These are phyloP conservation scores for Galagoides demidoff DNA, from an alignment of 2,797 vertebrate genomes.

Conservation along the genomic window DNA sequence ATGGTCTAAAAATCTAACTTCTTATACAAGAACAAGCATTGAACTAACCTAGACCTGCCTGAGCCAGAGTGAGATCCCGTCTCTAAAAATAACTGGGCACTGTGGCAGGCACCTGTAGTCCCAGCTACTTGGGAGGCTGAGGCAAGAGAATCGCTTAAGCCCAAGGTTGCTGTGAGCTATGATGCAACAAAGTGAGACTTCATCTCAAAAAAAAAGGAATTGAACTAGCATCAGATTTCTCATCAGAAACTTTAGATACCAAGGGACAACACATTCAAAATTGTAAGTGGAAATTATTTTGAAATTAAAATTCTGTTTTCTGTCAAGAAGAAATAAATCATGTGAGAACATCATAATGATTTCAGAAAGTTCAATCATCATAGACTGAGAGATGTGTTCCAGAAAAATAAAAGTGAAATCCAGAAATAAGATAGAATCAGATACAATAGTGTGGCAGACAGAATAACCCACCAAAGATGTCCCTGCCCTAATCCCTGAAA, in stretches of 20 bases:
- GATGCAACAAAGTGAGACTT: no score
- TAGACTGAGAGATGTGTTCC: not conserved
- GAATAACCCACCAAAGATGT: not conserved
- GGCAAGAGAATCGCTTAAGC: no score
- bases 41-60: not conserved
- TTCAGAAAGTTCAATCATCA: not conserved
- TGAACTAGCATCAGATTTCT: no score
- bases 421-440: not conserved
- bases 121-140: no score
- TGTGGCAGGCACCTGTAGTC: no score
- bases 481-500: not conserved
- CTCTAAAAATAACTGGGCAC: no score
- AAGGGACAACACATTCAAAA: not conserved
- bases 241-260: no score
- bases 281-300: not conserved
- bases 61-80: no score
- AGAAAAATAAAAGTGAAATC: not conserved
- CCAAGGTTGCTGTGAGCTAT: no score
- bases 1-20: not conserved
- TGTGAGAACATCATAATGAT: not conserved
- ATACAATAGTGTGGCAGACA: not conserved
- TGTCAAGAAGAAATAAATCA: conserved; percentile 24
- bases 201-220: no score
- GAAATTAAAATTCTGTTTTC: not conserved
- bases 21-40: not conserved